A percentile compares a stretch with the other conserved stretches of the same genome.
phyloP scores from a whole-genome alignment of 2,888 invertebrate species.

The Neoascia interrupta region DNA sequence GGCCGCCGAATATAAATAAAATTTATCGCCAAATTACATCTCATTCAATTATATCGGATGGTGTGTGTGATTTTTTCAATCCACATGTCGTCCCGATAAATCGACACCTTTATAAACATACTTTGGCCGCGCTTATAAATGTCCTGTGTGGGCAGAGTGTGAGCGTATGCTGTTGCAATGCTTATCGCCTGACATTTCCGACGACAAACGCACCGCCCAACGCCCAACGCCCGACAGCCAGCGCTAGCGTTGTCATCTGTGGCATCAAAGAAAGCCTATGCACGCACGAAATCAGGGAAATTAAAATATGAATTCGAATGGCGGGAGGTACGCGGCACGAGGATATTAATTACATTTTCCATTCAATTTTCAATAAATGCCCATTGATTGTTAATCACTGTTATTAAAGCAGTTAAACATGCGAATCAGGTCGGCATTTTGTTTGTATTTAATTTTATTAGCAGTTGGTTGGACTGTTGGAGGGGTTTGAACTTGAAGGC shows the following conservation, averaged over 20 bases:
- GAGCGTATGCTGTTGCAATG: conserved; percentile 12
- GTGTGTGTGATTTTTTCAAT: conserved; percentile 59
- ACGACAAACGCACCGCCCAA: neutral
- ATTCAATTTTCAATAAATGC: conserved; percentile 44
- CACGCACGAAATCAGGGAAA: conserved; percentile 24
- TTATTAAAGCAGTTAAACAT: conserved; percentile 51
- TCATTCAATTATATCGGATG: conserved; percentile 65
- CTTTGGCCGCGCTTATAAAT: too few species aligned
- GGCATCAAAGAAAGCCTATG: neutral
- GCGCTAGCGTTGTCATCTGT: neutral
- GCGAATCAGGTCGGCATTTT: conserved; percentile 9
- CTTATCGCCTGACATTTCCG: conserved; percentile 59
- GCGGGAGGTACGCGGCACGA: too few species aligned
- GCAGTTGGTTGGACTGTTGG: too few species aligned
- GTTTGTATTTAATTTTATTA: conserved; percentile 30
- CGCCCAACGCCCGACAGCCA: neutral
- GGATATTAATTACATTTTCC: conserved; percentile 68
- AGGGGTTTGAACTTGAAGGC: too few species aligned
- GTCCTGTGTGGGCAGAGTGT: conserved; percentile 30
- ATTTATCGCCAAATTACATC: conserved; percentile 68
- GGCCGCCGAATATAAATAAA: conserved; percentile 50
- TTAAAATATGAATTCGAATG: conserved; percentile 37
- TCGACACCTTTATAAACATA: conserved; percentile 26
- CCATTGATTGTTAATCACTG: conserved; percentile 45
- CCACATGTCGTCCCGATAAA: conserved; percentile 42